These are phyloP conservation scores for Schizotus pectinicornis DNA, from an alignment of 2,888 invertebrate species.

Conservation along the genomic window DNA sequence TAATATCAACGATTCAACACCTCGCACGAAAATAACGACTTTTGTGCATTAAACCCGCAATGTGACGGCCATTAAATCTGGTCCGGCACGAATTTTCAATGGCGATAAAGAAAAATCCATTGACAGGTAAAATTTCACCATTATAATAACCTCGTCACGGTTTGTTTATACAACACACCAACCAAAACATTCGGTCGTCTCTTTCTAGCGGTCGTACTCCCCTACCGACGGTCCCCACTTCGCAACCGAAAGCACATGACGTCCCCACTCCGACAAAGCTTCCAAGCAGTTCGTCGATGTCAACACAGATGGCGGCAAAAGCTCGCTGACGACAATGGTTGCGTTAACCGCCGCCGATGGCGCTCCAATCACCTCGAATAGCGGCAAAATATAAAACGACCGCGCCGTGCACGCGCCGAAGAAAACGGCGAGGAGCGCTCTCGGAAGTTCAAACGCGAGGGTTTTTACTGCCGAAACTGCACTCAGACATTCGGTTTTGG, in stretches of 20 bases:
- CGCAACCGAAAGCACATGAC: conserved; percentile 33
- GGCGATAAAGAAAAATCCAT: background rate
- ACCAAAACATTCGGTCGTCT: conserved; percentile 12
- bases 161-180: conserved; percentile 14
- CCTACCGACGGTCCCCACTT: conserved; percentile 39
- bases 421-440: background rate
- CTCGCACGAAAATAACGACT: background rate
- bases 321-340: conserved; percentile 26
- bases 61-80: too few species aligned
- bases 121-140: too few species aligned
- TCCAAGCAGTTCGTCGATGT: conserved; percentile 27
- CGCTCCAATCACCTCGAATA: conserved; percentile 28
- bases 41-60: background rate
- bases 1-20: conserved; percentile 2
- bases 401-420: background rate
- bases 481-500: too few species aligned
- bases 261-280: conserved; percentile 35
- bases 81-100: too few species aligned
- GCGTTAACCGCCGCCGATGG: conserved; percentile 22
- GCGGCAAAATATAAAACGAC: conserved; percentile 20
- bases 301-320: conserved; percentile 39
- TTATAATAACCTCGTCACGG: background rate
- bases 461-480: too few species aligned
- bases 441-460: background rate
- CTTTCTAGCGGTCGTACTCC: conserved; percentile 30